Conservation (phyloP, 2,113 vertebrate species). For the Paraplagusia blochii region DNA sequence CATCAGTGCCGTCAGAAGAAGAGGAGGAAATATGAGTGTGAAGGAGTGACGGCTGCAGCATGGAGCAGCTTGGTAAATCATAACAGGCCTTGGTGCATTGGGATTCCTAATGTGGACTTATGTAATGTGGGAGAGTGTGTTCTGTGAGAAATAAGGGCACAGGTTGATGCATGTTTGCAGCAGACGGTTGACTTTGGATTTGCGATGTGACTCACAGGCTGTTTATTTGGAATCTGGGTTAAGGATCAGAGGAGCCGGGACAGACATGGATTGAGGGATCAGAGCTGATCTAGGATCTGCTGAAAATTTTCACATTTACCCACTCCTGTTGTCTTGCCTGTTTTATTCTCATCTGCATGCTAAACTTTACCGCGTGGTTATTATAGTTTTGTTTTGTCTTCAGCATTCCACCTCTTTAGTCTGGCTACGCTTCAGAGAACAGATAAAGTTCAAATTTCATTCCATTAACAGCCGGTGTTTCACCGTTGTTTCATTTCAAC, state of each 20-base stretch:
- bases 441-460: constrained; percentile 20
- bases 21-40: too few species aligned
- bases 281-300: constrained; percentile 8
- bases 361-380: constrained; percentile 14
- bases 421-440: constrained; percentile 36
- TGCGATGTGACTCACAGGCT: not conserved
- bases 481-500: too few species aligned
- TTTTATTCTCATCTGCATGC: constrained; percentile 51
- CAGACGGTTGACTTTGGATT: not conserved
- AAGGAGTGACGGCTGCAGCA: too few species aligned
- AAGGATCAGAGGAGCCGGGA: too few species aligned
- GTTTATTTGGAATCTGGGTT: not conserved
- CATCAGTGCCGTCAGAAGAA: too few species aligned
- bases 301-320: constrained; percentile 44
- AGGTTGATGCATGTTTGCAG: not conserved
- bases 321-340: constrained; percentile 27
- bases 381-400: not conserved
- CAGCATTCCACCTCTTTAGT: constrained; percentile 8
- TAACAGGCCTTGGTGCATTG: not conserved
- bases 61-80: too few species aligned
- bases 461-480: too few species aligned
- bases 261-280: not conserved
- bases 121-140: constrained; percentile 23
- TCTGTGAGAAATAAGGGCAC: constrained; percentile 32
- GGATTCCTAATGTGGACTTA: constrained; percentile 29